phyloP scores from a whole-genome alignment of 2,113 vertebrate genomes.

The Acinonyx jubatus region DNA sequence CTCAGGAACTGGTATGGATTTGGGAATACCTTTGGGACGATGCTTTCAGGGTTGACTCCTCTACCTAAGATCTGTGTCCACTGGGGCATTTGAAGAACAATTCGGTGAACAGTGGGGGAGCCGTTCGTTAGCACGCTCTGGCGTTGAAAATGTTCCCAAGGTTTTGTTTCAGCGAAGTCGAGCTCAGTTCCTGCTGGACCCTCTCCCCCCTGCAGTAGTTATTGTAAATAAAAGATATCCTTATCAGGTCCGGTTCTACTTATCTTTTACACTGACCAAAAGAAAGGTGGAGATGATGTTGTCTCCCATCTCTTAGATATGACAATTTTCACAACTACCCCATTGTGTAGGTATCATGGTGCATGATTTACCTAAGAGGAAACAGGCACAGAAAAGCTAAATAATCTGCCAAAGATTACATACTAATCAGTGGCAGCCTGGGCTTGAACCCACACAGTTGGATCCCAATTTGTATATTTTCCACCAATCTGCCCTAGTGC shows the following conservation, averaged over 20 bases:
- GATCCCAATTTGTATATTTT: background rate
- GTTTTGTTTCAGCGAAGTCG: background rate
- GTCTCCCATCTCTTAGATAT: background rate
- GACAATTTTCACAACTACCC: background rate
- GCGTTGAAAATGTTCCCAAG: fast-evolving
- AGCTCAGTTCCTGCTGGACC: background rate
- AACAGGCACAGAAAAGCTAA: background rate
- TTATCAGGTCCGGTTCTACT: background rate
- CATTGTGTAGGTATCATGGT: background rate
- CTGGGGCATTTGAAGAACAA: background rate
- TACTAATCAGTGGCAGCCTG: background rate
- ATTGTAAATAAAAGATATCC: background rate
- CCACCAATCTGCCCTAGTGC: fast-evolving
- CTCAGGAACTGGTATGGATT: background rate
- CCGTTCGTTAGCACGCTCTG: background rate
- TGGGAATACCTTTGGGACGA: background rate
- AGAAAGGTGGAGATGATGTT: background rate
- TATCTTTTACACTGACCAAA: background rate
- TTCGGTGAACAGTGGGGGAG: too few species aligned
- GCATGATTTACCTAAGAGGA: background rate
- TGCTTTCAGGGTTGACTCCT: background rate
- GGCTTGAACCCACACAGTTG: background rate
- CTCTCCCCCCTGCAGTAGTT: background rate
- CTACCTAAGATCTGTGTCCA: background rate
- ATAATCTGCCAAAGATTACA: background rate